These are phyloP conservation scores for Lithobates sylvaticus DNA, from an alignment of 2,797 vertebrate species.

Conservation along the genomic window DNA sequence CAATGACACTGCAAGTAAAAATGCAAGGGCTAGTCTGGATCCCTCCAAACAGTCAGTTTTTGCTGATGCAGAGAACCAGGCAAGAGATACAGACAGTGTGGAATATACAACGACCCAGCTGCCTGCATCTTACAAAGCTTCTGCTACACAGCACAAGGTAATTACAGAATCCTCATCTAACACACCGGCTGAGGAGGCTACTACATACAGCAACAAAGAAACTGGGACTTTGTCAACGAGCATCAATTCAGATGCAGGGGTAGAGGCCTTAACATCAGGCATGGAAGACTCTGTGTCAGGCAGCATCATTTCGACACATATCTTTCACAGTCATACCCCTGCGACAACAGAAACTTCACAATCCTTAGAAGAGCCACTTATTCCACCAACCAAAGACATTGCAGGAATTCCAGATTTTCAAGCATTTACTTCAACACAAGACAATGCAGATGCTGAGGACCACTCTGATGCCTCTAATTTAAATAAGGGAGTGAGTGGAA, in stretches of 20 bases:
- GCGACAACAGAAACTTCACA: neutral
- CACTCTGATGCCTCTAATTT: slow-evolving; percentile 27
- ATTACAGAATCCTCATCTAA: neutral
- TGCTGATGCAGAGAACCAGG: neutral
- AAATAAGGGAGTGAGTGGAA: slow-evolving; percentile 23
- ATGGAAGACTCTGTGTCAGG: slow-evolving; percentile 7
- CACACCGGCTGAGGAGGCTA: neutral
- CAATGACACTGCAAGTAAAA: neutral
- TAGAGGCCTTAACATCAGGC: slow-evolving; percentile 41
- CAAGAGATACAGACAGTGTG: neutral
- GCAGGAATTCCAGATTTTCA: slow-evolving; percentile 21
- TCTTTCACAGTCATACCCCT: neutral
- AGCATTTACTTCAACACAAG: slow-evolving; percentile 26
- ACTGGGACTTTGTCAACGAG: slow-evolving; percentile 19
- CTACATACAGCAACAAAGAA: neutral
- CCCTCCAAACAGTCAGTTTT: neutral
- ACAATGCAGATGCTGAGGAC: slow-evolving; percentile 1
- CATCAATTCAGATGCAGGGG: neutral
- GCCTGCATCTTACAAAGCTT: neutral
- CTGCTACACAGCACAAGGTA: neutral
- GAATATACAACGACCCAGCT: neutral
- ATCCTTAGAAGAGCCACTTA: neutral
- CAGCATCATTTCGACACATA: neutral
- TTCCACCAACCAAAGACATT: slow-evolving; percentile 21
- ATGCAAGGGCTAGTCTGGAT: neutral